Percentiles rank a stretch among this genome's conserved stretches.
phyloP scores from a whole-genome alignment of 2,113 vertebrate genomes.

The Grammomys surdaster region DNA sequence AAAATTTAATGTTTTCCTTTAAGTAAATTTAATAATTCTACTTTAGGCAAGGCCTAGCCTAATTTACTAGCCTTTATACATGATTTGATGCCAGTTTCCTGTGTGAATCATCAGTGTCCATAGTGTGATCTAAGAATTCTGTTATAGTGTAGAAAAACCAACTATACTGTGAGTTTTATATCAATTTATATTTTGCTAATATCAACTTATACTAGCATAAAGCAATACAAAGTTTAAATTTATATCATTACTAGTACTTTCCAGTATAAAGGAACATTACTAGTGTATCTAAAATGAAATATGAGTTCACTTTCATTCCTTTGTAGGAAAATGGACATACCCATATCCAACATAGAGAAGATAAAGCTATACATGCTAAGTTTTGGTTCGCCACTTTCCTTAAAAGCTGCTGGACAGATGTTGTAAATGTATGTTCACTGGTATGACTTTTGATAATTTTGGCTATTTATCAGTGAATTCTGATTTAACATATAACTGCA shows the following conservation, averaged over 20 bases:
- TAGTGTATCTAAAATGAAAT: conserved; percentile 51
- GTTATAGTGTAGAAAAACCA: not conserved
- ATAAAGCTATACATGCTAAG: not conserved
- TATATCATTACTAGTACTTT: not conserved
- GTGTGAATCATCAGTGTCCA: not conserved
- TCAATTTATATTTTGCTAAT: not conserved
- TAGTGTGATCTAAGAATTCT: conserved; percentile 21
- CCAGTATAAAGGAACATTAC: not conserved
- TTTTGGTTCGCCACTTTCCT: not conserved
- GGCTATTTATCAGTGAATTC: not conserved
- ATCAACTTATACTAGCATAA: not conserved
- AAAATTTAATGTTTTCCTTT: conserved; percentile 8
- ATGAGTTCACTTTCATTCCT: not conserved
- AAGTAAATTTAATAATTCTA: conserved; percentile 22
- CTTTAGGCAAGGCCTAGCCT: not conserved
- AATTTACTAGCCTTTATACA: conserved; percentile 19
- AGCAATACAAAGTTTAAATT: not conserved
- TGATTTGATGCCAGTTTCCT: not conserved
- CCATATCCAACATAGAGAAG: not conserved
- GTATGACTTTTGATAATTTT: not conserved
- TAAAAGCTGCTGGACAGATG: not conserved
- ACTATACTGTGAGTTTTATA: not conserved
- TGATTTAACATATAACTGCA: not conserved
- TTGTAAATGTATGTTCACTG: not conserved
- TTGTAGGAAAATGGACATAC: not conserved